A percentile compares a stretch with the other conserved stretches of the same genome.
Conservation (phyloP, 2,888 invertebrate species). For the Tanaodytes sp. region DNA sequence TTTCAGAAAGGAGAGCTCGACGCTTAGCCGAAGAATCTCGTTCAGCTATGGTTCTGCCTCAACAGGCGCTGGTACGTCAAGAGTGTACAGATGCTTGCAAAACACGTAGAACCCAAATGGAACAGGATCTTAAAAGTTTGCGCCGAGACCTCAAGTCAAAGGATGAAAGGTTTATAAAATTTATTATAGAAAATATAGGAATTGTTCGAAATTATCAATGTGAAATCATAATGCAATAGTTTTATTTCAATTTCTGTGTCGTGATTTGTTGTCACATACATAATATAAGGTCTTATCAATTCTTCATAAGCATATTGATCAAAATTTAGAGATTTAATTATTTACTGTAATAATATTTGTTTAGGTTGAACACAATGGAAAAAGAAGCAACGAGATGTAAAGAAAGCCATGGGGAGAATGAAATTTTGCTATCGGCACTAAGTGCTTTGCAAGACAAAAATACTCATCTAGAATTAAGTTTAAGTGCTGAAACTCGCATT, state of each 20-base stretch:
- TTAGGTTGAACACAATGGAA: constrained; percentile 64
- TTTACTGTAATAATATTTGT: no score
- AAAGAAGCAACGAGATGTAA: constrained; percentile 75
- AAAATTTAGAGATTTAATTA: no score
- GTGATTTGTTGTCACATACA: no score
- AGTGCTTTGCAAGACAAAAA: constrained; percentile 92
- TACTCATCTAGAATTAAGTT: constrained; percentile 90
- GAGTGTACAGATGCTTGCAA: constrained; percentile 82
- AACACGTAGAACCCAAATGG: constrained; percentile 79
- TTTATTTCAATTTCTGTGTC: no score
- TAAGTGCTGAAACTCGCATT: constrained; percentile 96
- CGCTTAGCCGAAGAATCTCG: constrained; percentile 76
- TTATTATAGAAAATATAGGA: no score
- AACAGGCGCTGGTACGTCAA: constrained; percentile 70
- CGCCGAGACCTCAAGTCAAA: constrained; percentile 78
- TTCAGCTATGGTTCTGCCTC: constrained; percentile 68
- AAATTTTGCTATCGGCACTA: constrained; percentile 85
- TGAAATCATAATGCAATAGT: no score
- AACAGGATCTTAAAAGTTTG: constrained; percentile 80
- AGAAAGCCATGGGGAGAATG: constrained; percentile 80
- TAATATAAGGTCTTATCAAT: no score
- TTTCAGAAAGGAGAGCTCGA: constrained; percentile 82
- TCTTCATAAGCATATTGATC: no score
- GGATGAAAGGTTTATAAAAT: constrained; percentile 83
- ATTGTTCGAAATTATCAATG: no score